These are phyloP conservation scores for Wasmannia auropunctata DNA, from an alignment of 1,140 invertebrate genomes.

Conservation along the genomic window DNA sequence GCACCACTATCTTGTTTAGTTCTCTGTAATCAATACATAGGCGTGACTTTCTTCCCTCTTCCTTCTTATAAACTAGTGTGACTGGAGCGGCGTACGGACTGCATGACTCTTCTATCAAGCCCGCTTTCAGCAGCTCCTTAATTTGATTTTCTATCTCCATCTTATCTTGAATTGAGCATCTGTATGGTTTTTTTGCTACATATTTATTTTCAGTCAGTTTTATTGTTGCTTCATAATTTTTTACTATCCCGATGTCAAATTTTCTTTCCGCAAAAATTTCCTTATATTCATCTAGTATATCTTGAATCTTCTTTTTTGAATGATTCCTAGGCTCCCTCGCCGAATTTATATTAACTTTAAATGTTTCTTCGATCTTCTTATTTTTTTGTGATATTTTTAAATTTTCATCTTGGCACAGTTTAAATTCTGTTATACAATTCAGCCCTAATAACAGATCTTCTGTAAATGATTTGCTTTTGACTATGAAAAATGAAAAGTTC, in stretches of 20 bases:
- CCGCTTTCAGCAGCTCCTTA: too few relatives aligned
- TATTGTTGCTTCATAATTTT: background rate
- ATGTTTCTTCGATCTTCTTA: background rate
- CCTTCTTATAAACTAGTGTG: conserved; percentile 4
- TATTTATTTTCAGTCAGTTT: background rate
- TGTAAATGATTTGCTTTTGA: conserved; percentile 9
- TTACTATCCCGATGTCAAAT: background rate
- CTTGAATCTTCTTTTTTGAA: too few relatives aligned
- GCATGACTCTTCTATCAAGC: too few relatives aligned
- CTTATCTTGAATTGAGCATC: background rate
- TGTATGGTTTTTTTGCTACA: background rate
- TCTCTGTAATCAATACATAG: conserved; percentile 7
- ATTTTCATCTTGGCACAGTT: conserved; percentile 61
- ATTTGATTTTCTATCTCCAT: too few relatives aligned
- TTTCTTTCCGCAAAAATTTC: background rate
- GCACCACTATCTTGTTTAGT: conserved; percentile 35
- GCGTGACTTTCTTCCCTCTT: conserved; percentile 22
- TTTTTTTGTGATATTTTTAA: conserved; percentile 59
- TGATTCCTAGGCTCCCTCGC: too few relatives aligned
- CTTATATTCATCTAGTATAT: background rate
- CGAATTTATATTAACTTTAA: background rate
- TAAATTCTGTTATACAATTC: conserved; percentile 53
- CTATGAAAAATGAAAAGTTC: too few relatives aligned
- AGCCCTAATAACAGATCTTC: conserved; percentile 58
- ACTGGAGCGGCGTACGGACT: conserved; percentile 23